A percentile compares a stretch with the other conserved stretches of the same genome.
phyloP scores from a whole-genome alignment of 2,888 invertebrate genomes.

The Leptinotarsa peninsularis region DNA sequence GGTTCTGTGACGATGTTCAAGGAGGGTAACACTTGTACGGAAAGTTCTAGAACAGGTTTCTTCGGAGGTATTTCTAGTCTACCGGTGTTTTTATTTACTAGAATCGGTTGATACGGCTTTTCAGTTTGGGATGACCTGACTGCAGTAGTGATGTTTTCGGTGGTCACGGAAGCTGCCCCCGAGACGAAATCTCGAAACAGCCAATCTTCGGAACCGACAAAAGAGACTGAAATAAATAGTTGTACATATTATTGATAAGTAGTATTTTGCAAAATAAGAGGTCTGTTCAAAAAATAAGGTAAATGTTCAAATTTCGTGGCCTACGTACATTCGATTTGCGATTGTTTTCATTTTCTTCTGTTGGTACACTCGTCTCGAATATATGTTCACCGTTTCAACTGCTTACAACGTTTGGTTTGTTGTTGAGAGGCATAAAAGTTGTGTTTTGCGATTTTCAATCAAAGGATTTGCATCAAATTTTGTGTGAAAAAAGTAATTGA shows the following conservation, averaged over 20 bases:
- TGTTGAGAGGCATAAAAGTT: too few species aligned
- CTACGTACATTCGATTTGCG: too few species aligned
- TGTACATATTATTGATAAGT: neutral
- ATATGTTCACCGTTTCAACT: too few species aligned
- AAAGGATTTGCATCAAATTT: too few species aligned
- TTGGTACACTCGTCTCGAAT: too few species aligned
- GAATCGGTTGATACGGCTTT: neutral
- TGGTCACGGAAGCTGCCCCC: neutral
- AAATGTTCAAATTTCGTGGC: too few species aligned
- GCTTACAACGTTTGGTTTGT: too few species aligned
- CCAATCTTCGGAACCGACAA: neutral
- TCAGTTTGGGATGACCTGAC: neutral
- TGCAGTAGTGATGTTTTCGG: neutral
- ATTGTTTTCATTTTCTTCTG: too few species aligned
- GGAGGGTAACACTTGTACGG: constrained; percentile 51
- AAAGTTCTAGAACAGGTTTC: constrained; percentile 21
- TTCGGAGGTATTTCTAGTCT: constrained; percentile 5
- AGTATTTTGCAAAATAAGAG: too few species aligned
- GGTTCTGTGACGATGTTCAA: constrained; percentile 69
- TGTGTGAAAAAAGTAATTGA: too few species aligned
- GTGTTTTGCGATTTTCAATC: too few species aligned
- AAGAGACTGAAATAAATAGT: constrained; percentile 16
- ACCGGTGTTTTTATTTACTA: neutral
- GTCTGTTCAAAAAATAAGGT: too few species aligned
- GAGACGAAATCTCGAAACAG: neutral